Evolutionary conservation across 2,113 vertebrate species (phyloP), one percentile per base, ranked within the genome.

Genomic region (Reinhardtius hippoglossoides): DNA sequence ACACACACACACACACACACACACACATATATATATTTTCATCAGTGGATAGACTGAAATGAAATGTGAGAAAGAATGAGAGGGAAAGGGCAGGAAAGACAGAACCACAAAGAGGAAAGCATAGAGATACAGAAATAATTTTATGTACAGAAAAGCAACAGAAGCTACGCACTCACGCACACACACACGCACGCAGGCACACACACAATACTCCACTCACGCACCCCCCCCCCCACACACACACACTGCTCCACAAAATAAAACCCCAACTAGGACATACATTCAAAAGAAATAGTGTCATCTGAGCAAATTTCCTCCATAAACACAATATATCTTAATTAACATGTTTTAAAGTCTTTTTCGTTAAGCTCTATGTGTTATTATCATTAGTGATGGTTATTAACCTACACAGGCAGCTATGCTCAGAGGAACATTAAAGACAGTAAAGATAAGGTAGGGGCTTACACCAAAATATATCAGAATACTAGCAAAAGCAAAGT

Each of bases 221-320:
- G 70, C 27, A 27, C 5, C 59, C 63, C 67, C 82, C 74, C 67
- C 59, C 66, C 67, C 82, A 72, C 67, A 67, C 35, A 81, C 71
- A 84, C 74, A 71, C 83, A 90, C 76, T 88, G 89, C 90, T 91
- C 88, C 87, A 92, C 83, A 78, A 85, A 89, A 82, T 71, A 79
- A 87, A 82, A 85, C n/a, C 61, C 74, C 70, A 76, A 56, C 42
- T 77, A 56, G 37, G 57, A 46, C 40, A 18, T 37, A 83, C 44
- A 67, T 55, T 82, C 21, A 81, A 72, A 81, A 59, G 35, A 85
- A 69, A 69, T 20, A 40, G 10, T 67, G 27, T 59, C 13, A 74
- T 48, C 48, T 44, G 20, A 75, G 37, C 21, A 70, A 42, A 21
- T 37, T 20, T 62, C 40, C 56, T 67, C 27, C 37, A 74, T 67